phyloP scores from a whole-genome alignment of 2,113 vertebrate species.

The Paraplagusia blochii region DNA sequence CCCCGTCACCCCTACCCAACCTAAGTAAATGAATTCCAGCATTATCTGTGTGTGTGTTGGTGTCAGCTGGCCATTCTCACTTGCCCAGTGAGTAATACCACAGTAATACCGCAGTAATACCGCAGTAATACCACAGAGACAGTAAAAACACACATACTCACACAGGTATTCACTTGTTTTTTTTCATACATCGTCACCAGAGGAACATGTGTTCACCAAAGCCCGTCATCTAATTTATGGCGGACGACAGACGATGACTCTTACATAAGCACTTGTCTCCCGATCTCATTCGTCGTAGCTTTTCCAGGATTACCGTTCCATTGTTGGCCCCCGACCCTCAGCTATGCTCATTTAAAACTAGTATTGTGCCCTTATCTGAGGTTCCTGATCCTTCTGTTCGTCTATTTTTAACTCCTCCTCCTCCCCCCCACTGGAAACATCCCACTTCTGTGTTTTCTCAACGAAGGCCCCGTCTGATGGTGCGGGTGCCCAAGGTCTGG shows the following conservation, averaged over 20 bases:
- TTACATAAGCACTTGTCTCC: conserved; percentile 75
- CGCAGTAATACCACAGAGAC: conserved; percentile 26
- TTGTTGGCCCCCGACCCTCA: conserved; percentile 68
- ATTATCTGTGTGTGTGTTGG: conserved; percentile 58
- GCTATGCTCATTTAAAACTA: conserved; percentile 73
- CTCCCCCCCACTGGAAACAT: no score
- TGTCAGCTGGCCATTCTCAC: conserved; percentile 37
- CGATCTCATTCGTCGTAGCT: conserved; percentile 68
- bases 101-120: conserved; percentile 15
- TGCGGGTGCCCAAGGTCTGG: no score
- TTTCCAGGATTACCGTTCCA: conserved; percentile 72
- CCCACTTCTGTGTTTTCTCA: conserved; percentile 45
- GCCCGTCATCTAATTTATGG: conserved; percentile 65
- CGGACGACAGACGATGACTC: conserved; percentile 64
- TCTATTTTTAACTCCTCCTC: conserved; percentile 71
- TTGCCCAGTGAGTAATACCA: conserved; percentile 24
- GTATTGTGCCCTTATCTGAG: conserved; percentile 65
- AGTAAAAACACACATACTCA: conserved; percentile 43
- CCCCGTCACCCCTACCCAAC: conserved; percentile 25
- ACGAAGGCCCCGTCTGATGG: conserved; percentile 7
- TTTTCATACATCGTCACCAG: conserved; percentile 43
- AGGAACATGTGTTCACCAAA: conserved; percentile 13
- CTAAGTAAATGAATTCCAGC: conserved; percentile 61
- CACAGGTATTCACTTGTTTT: conserved; percentile 44
- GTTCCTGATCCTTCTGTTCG: conserved; percentile 58